Evolutionary conservation across 2,888 invertebrate species (phyloP).

Genomic region (Macrophya alboannulata): DNA sequence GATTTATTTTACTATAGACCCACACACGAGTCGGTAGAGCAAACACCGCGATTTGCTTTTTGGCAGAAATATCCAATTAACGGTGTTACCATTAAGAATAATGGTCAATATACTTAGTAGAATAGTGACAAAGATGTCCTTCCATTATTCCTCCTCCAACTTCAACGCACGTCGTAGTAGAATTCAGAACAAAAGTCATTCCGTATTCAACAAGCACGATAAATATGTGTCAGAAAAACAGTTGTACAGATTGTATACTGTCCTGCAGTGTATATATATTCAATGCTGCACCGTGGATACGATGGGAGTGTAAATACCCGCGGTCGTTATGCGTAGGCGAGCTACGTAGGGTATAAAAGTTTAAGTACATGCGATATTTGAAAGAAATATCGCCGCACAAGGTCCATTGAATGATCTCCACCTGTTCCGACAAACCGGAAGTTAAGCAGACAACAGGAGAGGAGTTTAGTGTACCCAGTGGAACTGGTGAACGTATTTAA

Average conservation of each 20-base stretch:
- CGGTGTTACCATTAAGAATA: neutral
- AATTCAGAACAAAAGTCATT: neutral
- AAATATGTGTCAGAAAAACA: neutral
- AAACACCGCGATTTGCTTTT: neutral
- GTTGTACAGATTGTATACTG: neutral
- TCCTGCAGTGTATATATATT: neutral
- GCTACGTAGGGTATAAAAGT: neutral
- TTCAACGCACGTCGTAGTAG: neutral
- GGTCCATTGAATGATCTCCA: slow-evolving; percentile 40
- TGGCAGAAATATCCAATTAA: slow-evolving; percentile 2
- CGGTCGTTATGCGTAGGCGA: neutral
- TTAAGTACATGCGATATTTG: slow-evolving; percentile 4
- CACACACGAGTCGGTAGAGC: neutral
- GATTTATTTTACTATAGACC: slow-evolving; percentile 11
- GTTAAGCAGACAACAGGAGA: slow-evolving; percentile 68
- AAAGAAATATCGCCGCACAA: neutral
- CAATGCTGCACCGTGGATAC: neutral
- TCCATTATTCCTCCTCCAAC: neutral
- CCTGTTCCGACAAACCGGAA: slow-evolving; percentile 66
- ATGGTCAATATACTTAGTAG: neutral
- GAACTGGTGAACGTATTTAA: slow-evolving; percentile 17
- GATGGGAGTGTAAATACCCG: neutral
- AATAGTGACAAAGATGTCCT: neutral
- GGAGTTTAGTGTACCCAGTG: slow-evolving; percentile 27
- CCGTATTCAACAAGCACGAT: neutral